Evolutionary conservation across 2,113 vertebrate species (phyloP), one percentile per base, ranked within the genome.

Genomic region (Alosa alosa): DNA sequence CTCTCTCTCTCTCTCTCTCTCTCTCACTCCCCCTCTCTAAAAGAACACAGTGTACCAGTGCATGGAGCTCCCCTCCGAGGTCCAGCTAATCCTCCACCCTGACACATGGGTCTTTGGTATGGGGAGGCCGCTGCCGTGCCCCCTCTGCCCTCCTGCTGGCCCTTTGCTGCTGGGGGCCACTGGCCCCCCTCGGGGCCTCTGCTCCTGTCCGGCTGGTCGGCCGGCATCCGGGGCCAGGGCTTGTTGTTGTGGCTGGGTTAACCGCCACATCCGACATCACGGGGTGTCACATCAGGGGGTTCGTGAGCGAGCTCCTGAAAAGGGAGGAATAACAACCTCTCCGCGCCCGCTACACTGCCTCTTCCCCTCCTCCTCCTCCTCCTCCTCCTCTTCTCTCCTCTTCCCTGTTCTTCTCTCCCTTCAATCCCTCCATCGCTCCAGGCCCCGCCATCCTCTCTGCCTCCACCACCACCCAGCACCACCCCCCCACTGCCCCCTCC

Each of bases 401-500:
- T 25, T 25, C 22, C n/a, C 60, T 25, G 3, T 5, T 25, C 60
- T 64, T 22, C 6, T 64, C 60, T 64, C 60, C 22, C 60, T 64
- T 22, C n/a, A 7, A 22, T 64, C 60, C 10, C 60, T 64, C 9
- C 20, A n/a, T 64, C n/a, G 6, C 60, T 25, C 25, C 60, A 7
- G 7, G 6, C 60, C 20, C 25, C 60, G 15, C 55, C 15, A 5
- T 6, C 20, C 55, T 5, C 64, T 49, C 41, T 41, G 11, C 55
- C 83, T 60, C 57, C 83, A 22, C 11, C 83, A 7, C n/a, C 31
- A 9, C 44, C 83, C 64, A 85, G 36, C 46, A 85, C 86, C 92
- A 92, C 91, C 90, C n/a, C n/a, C 90, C 90, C 93, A 93, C 92
- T 92, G 91, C 94, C 92, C 92, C 93, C 44, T 90, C 91, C 84